Percentiles rank a stretch among this genome's conserved stretches.
phyloP scores from a whole-genome alignment of 2,797 vertebrate genomes.

The Halcyon chelicuti region DNA sequence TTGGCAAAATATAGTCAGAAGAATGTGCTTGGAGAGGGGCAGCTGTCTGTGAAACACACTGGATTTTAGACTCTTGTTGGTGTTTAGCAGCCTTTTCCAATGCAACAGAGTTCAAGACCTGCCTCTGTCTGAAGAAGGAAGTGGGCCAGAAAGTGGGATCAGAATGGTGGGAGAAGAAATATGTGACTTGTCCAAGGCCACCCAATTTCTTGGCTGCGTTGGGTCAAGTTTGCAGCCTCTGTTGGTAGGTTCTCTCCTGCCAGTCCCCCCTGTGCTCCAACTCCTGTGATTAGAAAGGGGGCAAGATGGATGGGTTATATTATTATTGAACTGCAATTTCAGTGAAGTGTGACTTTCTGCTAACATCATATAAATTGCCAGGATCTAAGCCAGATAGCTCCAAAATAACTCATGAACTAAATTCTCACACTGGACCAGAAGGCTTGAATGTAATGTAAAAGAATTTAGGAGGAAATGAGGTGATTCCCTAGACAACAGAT shows the following conservation, averaged over 20 bases:
- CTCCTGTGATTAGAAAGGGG: background rate
- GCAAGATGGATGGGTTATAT: background rate
- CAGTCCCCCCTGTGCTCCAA: background rate
- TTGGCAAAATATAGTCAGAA: background rate
- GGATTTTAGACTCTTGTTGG: background rate
- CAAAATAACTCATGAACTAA: background rate
- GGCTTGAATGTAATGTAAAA: background rate
- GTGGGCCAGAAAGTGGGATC: background rate
- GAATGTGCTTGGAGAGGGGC: background rate
- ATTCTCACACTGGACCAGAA: background rate
- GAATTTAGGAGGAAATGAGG: constrained; percentile 15
- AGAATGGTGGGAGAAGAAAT: background rate
- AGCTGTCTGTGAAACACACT: background rate
- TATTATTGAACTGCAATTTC: background rate
- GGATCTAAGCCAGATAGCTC: background rate
- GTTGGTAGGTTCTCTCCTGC: background rate
- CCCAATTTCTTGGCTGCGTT: background rate
- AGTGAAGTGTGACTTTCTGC: background rate
- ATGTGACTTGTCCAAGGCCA: background rate
- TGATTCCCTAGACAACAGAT: constrained; percentile 25
- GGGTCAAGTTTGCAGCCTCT: background rate
- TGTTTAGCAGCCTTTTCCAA: background rate
- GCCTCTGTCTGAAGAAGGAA: background rate
- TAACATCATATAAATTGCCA: background rate
- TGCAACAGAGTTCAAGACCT: background rate